phyloP scores from a whole-genome alignment of 2,888 invertebrate species.

The Pandemis heparana region DNA sequence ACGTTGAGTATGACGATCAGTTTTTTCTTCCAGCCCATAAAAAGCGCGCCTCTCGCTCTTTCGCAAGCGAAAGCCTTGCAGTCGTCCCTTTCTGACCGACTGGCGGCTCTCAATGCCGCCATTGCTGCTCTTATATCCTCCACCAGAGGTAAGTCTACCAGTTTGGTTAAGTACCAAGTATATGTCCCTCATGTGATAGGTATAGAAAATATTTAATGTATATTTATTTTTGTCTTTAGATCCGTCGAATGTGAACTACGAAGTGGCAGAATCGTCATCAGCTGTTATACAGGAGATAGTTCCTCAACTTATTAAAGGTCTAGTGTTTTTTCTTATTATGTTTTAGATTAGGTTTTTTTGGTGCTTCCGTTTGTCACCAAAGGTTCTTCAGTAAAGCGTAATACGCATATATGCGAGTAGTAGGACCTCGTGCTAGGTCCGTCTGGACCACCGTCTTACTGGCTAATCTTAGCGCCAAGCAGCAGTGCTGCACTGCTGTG shows the following conservation, averaged over 20 bases:
- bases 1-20: background rate
- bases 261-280: background rate
- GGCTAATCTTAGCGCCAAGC: no score
- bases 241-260: background rate
- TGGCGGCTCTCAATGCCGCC: conserved; percentile 30
- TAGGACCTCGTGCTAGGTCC: no score
- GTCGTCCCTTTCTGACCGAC: conserved; percentile 27
- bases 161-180: background rate
- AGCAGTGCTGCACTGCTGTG: no score
- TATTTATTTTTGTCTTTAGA: background rate
- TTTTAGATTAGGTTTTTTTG: background rate
- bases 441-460: no score
- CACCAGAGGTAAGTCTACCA: conserved; percentile 29
- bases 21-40: conserved; percentile 12
- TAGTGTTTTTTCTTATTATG: background rate
- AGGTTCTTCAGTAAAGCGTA: background rate
- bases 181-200: background rate
- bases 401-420: background rate
- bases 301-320: background rate
- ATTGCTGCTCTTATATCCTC: conserved; percentile 29
- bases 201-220: background rate
- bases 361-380: no score
- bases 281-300: background rate
- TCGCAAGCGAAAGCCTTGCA: conserved; percentile 25
- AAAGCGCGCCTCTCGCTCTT: conserved; percentile 19